A percentile compares a stretch with the other conserved stretches of the same genome.
phyloP scores from a whole-genome alignment of 1,140 invertebrate genomes.

The Drosophila nigromelanica region DNA sequence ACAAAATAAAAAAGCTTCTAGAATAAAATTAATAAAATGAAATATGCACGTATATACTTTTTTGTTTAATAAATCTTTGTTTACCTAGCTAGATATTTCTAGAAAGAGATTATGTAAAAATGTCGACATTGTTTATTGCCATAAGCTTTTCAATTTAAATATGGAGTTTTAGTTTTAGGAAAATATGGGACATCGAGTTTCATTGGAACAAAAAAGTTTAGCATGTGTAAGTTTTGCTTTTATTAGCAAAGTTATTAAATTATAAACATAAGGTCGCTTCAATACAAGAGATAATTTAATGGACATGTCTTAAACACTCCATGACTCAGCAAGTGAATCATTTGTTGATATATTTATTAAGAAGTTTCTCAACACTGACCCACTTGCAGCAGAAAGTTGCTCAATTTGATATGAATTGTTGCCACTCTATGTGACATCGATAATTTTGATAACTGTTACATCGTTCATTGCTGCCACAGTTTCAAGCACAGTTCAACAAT shows the following conservation, averaged over 20 bases:
- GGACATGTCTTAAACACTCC: neutral
- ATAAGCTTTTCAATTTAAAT: too few species aligned
- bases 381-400: slow-evolving; percentile 16
- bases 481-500: slow-evolving; percentile 1
- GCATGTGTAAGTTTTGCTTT: neutral
- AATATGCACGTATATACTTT: too few species aligned
- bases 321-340: slow-evolving; percentile 28
- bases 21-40: too few species aligned
- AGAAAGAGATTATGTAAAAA: too few species aligned
- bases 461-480: neutral
- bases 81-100: too few species aligned
- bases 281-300: slow-evolving; percentile 1
- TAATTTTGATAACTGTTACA: slow-evolving; percentile 2
- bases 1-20: too few species aligned
- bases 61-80: too few species aligned
- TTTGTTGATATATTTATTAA: neutral
- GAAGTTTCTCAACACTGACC: slow-evolving; percentile 16
- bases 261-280: slow-evolving; percentile 13
- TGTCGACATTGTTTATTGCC: too few species aligned
- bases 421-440: neutral
- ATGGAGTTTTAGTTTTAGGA: too few species aligned
- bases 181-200: neutral
- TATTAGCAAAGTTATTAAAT: slow-evolving; percentile 2
- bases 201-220: neutral
- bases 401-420: slow-evolving; percentile 7